Evolutionary conservation across 1,140 invertebrate genomes (phyloP).

Genomic region (Pachyrhynchus sulphureomaculatus): DNA sequence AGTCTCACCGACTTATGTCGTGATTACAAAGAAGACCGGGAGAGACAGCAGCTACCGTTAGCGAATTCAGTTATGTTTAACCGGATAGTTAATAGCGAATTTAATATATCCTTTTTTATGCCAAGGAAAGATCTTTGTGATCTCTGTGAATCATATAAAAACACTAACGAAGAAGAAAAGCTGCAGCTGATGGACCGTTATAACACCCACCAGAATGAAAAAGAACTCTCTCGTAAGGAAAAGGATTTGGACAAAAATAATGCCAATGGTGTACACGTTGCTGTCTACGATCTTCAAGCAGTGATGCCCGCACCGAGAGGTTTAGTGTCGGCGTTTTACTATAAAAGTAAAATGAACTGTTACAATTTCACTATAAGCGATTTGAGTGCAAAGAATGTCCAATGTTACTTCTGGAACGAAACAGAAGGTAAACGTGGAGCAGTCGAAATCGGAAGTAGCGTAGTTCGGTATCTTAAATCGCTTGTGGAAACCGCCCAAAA

Average conservation of each 20-base stretch:
- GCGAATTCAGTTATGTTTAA: not conserved
- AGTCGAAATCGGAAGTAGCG: conserved; percentile 39
- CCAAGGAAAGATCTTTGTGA: not conserved
- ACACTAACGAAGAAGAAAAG: too few relatives aligned
- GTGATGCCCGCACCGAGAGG: conserved; percentile 31
- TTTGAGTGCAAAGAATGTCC: too few relatives aligned
- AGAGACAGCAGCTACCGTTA: too few relatives aligned
- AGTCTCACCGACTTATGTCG: not conserved
- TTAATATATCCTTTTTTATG: not conserved
- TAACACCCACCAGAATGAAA: too few relatives aligned
- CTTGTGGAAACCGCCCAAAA: not conserved
- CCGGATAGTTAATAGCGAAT: not conserved
- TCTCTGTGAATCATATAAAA: not conserved
- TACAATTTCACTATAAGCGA: too few relatives aligned
- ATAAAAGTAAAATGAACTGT: conserved; percentile 39
- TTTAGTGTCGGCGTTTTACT: conserved; percentile 36
- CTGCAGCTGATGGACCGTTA: too few relatives aligned
- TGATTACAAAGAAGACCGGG: too few relatives aligned
- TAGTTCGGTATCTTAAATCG: conserved; percentile 27
- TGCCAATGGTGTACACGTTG: too few relatives aligned
- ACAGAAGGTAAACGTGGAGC: too few relatives aligned
- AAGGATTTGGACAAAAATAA: too few relatives aligned
- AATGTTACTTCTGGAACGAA: too few relatives aligned
- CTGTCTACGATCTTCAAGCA: conserved; percentile 33
- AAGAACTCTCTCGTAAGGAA: too few relatives aligned